phyloP scores from a whole-genome alignment of 1,140 invertebrate species.

The Gonatopus flavifemur region DNA sequence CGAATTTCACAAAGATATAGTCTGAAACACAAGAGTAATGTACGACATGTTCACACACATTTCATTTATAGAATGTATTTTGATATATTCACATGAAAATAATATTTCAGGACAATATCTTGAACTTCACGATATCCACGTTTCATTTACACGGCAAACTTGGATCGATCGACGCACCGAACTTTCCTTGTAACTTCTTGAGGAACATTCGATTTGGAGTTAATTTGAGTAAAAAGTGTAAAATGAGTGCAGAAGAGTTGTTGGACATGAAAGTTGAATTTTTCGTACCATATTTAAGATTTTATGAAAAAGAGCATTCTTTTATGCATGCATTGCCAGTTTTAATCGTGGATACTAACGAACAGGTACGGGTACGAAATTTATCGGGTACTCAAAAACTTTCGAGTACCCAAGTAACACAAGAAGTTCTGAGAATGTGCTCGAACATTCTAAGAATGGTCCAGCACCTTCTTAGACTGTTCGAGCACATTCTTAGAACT shows the following conservation, averaged over 20 bases:
- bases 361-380: not conserved
- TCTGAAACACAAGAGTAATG: conserved; percentile 51
- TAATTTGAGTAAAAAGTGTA: conserved; percentile 59
- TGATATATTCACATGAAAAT: conserved; percentile 14
- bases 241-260: conserved; percentile 58
- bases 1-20: conserved; percentile 60
- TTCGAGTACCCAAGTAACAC: no score
- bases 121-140: conserved; percentile 55
- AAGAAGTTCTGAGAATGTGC: no score
- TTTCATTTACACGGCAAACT: conserved; percentile 48
- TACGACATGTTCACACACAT: conserved; percentile 33
- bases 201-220: conserved; percentile 61
- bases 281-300: conserved; percentile 63
- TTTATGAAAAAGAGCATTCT: conserved; percentile 50
- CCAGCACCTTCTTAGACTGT: not conserved
- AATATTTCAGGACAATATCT: conserved; percentile 48
- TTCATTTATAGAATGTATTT: conserved; percentile 8
- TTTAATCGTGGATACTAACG: conserved; percentile 34
- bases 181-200: conserved; percentile 55
- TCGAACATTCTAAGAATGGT: conserved; percentile 11
- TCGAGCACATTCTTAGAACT: no score
- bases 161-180: conserved; percentile 51
- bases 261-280: conserved; percentile 59
- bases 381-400: not conserved
- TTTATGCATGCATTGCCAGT: conserved; percentile 65